A percentile compares a stretch with the other conserved stretches of the same genome.
Evolutionary conservation across 2,797 vertebrate species (phyloP).

Genomic region (Etheostoma perlongum): DNA sequence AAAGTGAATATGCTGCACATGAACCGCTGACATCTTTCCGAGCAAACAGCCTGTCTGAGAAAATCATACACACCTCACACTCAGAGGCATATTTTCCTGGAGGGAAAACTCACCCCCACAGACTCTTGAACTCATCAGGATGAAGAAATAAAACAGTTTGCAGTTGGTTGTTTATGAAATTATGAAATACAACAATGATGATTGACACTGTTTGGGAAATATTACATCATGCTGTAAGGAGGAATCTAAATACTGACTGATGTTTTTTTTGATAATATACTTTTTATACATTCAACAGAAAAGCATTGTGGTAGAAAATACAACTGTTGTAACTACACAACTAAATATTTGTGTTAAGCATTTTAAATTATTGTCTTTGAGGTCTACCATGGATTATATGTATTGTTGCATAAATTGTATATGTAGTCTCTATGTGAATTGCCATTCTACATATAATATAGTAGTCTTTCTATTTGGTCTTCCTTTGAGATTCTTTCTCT

Average conservation of each 20-base stretch:
- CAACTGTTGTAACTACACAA: background rate
- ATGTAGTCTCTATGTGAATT: background rate
- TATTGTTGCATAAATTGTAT: background rate
- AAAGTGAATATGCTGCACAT: slow-evolving; percentile 44
- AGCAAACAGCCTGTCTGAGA: slow-evolving; percentile 62
- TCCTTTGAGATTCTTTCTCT: background rate
- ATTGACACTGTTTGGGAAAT: slow-evolving; percentile 7
- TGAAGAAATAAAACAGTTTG: slow-evolving; percentile 29
- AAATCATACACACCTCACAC: slow-evolving; percentile 39
- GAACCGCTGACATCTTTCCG: slow-evolving; percentile 53
- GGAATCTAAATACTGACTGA: slow-evolving; percentile 3
- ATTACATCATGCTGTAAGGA: slow-evolving; percentile 6
- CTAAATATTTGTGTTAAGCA: too few relatives aligned
- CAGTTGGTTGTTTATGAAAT: slow-evolving; percentile 19
- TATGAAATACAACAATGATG: slow-evolving; percentile 1
- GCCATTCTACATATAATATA: background rate
- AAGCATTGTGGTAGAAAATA: background rate
- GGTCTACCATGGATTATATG: background rate
- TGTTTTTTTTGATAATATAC: background rate
- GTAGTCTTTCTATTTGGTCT: background rate
- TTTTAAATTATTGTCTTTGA: background rate
- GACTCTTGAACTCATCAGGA: slow-evolving; percentile 41
- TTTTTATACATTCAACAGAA: background rate
- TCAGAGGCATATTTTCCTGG: slow-evolving; percentile 43
- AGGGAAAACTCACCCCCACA: slow-evolving; percentile 37